Conservation (phyloP, 2,888 invertebrate species). For the Cistogaster globosa region DNA sequence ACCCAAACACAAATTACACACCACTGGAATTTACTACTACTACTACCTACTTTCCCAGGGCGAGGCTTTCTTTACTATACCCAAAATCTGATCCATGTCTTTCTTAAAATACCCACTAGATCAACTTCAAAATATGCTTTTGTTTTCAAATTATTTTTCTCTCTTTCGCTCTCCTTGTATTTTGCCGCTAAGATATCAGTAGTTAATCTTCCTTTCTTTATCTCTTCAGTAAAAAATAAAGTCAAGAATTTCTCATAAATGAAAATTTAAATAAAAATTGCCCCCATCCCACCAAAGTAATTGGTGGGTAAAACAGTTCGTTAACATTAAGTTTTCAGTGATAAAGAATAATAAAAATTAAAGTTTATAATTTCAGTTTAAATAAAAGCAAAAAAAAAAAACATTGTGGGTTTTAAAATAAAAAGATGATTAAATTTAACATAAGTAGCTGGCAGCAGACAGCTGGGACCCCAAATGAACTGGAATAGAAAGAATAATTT, state of each 20-base stretch:
- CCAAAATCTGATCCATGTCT: too few species aligned
- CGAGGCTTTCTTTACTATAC: too few species aligned
- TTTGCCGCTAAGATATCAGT: not conserved
- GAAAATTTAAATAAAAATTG: not conserved
- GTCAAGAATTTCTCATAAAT: conserved; percentile 9
- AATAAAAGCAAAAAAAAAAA: not conserved
- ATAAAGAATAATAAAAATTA: conserved; percentile 21
- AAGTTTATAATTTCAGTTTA: conserved; percentile 19
- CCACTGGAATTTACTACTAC: too few species aligned
- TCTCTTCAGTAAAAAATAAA: not conserved
- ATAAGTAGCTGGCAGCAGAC: not conserved
- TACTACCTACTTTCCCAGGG: too few species aligned
- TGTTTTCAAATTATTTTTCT: too few species aligned
- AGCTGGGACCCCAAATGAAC: conserved; percentile 4
- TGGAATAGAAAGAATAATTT: conserved; percentile 20
- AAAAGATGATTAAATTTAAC: conserved; percentile 7
- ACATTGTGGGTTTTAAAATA: conserved; percentile 19
- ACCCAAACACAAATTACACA: too few species aligned
- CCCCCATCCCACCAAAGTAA: conserved; percentile 6
- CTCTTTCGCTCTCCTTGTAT: too few species aligned
- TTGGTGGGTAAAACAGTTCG: not conserved
- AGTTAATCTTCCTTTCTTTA: not conserved
- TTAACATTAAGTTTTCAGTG: not conserved
- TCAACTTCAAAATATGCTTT: too few species aligned
- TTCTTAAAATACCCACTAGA: too few species aligned